phyloP scores from a whole-genome alignment of 2,113 vertebrate species.

The Lamprotornis superbus region DNA sequence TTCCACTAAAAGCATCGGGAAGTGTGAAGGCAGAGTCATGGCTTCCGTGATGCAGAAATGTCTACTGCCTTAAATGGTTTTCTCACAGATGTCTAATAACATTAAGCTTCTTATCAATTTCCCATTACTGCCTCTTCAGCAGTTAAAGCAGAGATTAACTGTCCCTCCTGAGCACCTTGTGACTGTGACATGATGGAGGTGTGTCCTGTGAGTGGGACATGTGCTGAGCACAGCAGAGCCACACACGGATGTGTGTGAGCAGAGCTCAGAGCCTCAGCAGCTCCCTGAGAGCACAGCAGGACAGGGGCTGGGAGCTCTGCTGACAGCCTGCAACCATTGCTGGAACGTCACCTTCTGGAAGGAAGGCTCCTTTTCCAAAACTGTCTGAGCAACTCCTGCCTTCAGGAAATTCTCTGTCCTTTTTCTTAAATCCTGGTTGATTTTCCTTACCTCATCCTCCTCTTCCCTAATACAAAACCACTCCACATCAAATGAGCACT shows the following conservation, averaged over 20 bases:
- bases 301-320: not conserved
- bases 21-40: not conserved
- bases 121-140: not conserved
- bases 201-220: not conserved
- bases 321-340: fast-evolving
- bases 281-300: fast-evolving
- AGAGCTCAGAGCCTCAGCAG: not conserved
- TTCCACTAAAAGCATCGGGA: not conserved
- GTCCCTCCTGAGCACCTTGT: not conserved
- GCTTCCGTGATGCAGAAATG: not conserved
- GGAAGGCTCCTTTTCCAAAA: not conserved
- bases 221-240: not conserved
- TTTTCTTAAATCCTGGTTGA: not conserved
- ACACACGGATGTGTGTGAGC: not conserved
- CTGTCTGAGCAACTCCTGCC: not conserved
- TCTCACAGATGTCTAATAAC: slow-evolving; percentile 16
- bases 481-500: not conserved
- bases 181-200: fast-evolving
- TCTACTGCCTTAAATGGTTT: not conserved
- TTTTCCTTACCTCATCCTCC: not conserved
- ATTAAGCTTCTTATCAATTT: slow-evolving; percentile 6
- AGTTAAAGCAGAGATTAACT: not conserved
- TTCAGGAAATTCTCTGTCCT: not conserved
- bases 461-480: not conserved
- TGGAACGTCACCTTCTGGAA: not conserved